Conservation (phyloP, 2,888 invertebrate genomes). For the Cylloceria caligata region DNA sequence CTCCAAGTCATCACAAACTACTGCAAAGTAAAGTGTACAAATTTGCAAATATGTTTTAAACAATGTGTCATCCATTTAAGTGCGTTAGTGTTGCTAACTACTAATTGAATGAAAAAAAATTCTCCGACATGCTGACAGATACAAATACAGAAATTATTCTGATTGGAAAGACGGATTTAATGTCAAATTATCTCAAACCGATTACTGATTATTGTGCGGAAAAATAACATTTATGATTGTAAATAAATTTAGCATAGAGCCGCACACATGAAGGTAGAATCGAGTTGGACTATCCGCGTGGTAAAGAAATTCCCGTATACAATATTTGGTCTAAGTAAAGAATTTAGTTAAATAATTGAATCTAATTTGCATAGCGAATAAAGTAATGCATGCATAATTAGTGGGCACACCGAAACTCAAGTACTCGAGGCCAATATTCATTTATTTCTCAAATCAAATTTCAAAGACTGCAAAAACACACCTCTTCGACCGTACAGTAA, state of each 20-base stretch:
- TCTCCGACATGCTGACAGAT: too few relatives aligned
- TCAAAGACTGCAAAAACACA: conserved; percentile 34
- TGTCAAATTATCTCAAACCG: background rate
- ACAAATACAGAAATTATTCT: background rate
- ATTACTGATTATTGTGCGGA: background rate
- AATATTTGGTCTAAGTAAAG: background rate
- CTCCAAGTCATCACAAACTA: too few relatives aligned
- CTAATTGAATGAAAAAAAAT: background rate
- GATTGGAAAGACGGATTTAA: background rate
- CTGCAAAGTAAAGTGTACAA: too few relatives aligned
- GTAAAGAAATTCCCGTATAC: background rate
- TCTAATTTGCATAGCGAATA: background rate
- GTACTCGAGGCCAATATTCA: conserved; percentile 19
- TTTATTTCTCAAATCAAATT: conserved; percentile 18
- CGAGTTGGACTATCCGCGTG: background rate
- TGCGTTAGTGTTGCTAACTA: background rate
- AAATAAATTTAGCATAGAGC: background rate
- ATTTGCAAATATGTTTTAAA: too few relatives aligned
- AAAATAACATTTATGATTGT: background rate
- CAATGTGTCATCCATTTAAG: too few relatives aligned
- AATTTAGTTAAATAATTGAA: background rate
- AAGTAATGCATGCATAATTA: conserved; percentile 61
- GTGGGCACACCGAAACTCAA: conserved; percentile 42
- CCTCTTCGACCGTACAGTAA: conserved; percentile 54
- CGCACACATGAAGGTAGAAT: background rate